A percentile compares a stretch with the other conserved stretches of the same genome.
Conservation (phyloP, 2,113 vertebrate genomes). For the Clarias magur region DNA sequence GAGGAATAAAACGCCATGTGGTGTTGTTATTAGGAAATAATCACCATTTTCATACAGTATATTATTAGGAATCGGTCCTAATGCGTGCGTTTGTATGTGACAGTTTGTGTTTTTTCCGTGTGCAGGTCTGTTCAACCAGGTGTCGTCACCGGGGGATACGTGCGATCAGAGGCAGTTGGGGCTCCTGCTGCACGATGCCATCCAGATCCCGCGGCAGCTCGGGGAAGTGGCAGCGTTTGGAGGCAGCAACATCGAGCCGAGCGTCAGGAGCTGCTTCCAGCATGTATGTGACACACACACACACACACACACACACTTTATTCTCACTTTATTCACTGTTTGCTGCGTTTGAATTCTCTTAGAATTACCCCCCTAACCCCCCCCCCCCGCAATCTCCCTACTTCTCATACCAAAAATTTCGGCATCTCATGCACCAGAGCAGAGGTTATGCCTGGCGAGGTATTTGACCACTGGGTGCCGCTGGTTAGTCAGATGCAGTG, state of each 20-base stretch:
- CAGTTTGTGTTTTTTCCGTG: not conserved
- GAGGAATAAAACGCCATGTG: not conserved
- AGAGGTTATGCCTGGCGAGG: not conserved
- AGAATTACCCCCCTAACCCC: too few species aligned
- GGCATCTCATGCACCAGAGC: not conserved
- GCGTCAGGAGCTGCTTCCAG: constrained; percentile 95
- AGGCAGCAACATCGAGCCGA: constrained; percentile 97
- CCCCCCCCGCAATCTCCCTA: too few species aligned
- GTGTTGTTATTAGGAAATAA: not conserved
- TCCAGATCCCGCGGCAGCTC: constrained; percentile 93
- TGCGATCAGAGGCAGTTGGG: constrained; percentile 94
- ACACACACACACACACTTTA: constrained; percentile 16
- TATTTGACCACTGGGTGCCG: not conserved
- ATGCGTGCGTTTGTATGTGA: not conserved
- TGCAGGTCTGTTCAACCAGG: constrained; percentile 91
- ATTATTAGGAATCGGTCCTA: not conserved
- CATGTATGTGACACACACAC: constrained; percentile 75
- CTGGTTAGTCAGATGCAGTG: not conserved
- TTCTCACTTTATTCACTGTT: not conserved
- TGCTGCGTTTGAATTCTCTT: not conserved
- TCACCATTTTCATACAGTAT: not conserved
- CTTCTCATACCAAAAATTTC: not conserved
- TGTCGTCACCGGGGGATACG: constrained; percentile 84
- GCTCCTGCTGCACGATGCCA: constrained; percentile 90
- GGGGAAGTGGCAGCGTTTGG: constrained; percentile 96